Percentiles rank a stretch among this genome's conserved stretches.
phyloP scores from a whole-genome alignment of 2,113 vertebrate genomes.

The Crypturellus undulatus region DNA sequence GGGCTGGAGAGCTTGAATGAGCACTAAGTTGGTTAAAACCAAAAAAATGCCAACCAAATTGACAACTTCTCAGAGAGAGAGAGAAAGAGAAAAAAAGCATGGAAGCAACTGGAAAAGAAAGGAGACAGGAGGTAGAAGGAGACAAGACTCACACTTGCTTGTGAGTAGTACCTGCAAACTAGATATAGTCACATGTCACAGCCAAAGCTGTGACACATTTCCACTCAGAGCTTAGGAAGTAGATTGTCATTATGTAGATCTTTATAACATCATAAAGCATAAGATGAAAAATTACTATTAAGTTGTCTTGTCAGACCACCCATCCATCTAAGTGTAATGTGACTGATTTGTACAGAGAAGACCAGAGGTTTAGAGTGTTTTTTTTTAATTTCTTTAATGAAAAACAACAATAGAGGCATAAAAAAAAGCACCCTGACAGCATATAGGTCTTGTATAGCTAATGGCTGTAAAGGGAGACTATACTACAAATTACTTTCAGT shows the following conservation, averaged over 20 bases:
- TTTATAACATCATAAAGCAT: neutral
- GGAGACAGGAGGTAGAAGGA: neutral
- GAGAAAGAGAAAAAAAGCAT: neutral
- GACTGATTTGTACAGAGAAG: neutral
- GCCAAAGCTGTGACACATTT: neutral
- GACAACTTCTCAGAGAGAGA: neutral
- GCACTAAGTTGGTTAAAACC: neutral
- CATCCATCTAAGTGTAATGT: neutral
- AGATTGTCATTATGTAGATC: neutral
- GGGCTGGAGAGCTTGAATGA: neutral
- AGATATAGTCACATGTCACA: neutral
- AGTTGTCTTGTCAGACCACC: neutral
- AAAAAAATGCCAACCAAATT: neutral
- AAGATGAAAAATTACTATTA: neutral
- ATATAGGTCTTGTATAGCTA: neutral
- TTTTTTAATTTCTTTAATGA: neutral
- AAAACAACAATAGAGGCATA: neutral
- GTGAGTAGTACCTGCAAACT: accelerated
- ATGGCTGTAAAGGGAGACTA: neutral
- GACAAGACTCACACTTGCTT: neutral
- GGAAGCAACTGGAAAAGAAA: neutral
- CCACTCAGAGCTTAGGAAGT: neutral
- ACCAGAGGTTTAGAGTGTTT: neutral
- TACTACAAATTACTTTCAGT: neutral
- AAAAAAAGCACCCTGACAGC: neutral